Percentiles rank a stretch among this genome's conserved stretches.
Evolutionary conservation across 2,113 vertebrate genomes (phyloP).

Genomic region (Syrmaticus mikado): DNA sequence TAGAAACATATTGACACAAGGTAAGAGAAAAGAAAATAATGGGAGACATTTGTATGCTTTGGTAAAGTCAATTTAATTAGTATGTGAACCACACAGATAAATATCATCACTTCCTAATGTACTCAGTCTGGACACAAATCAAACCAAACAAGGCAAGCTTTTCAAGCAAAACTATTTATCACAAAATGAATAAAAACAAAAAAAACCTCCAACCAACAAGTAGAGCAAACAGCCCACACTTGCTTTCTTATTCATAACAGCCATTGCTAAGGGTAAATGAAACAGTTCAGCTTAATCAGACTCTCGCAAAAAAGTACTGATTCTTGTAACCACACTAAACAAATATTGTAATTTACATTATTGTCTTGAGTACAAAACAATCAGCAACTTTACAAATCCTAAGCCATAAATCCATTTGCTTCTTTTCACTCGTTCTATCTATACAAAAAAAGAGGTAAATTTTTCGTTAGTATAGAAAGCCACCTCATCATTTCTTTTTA

Average conservation of each 20-base stretch:
- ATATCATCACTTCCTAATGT: constrained; percentile 29
- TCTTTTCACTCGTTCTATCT: background rate
- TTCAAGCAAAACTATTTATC: constrained; percentile 21
- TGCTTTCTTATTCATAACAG: background rate
- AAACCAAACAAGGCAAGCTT: constrained; percentile 50
- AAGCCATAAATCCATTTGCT: background rate
- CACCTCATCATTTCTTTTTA: background rate
- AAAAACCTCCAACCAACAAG: background rate
- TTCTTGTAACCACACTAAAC: background rate
- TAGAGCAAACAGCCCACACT: background rate
- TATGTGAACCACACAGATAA: constrained; percentile 40
- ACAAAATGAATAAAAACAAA: background rate
- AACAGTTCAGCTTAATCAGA: background rate
- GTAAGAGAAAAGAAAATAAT: constrained; percentile 61
- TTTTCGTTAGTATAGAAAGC: background rate
- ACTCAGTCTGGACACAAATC: constrained; percentile 44
- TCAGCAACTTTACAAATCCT: background rate
- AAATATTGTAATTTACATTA: background rate
- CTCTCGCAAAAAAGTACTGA: background rate
- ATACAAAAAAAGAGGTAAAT: background rate
- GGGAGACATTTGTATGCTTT: constrained; percentile 30
- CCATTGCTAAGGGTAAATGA: constrained; percentile 3
- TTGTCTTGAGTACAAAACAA: constrained; percentile 7
- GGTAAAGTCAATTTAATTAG: constrained; percentile 40
- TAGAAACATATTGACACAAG: constrained; percentile 12